phyloP scores from a whole-genome alignment of 1,140 invertebrate genomes.

The Drosophila santomea region DNA sequence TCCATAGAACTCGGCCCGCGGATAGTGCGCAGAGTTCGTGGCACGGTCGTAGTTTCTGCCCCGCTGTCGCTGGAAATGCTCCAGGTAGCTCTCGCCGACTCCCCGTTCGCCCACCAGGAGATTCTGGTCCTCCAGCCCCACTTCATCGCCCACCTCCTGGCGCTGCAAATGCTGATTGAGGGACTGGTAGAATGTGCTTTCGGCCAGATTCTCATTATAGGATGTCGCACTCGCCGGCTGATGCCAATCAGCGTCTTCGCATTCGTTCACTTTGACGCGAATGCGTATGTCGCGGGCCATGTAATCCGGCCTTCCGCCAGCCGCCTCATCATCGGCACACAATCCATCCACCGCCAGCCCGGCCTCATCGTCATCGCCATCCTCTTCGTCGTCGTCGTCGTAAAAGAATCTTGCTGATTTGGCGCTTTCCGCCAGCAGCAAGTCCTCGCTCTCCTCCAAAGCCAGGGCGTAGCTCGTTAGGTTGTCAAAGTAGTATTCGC shows the following conservation, averaged over 20 bases:
- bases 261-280: conserved; percentile 72
- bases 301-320: conserved; percentile 52
- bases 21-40: conserved; percentile 17
- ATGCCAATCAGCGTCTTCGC: conserved; percentile 70
- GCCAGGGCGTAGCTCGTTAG: conserved; percentile 65
- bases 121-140: conserved; percentile 15
- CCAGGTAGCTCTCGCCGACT: conserved; percentile 75
- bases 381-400: conserved; percentile 42
- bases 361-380: conserved; percentile 10
- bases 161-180: conserved; percentile 81
- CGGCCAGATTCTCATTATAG: conserved; percentile 82
- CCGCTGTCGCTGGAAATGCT: conserved; percentile 71
- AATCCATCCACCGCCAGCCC: conserved; percentile 3
- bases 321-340: neutral
- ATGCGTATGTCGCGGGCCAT: conserved; percentile 68
- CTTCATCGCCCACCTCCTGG: conserved; percentile 45
- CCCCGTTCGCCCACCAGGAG: conserved; percentile 4
- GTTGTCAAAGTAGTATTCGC: conserved; percentile 81
- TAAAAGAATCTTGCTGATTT: conserved; percentile 65
- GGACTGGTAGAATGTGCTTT: conserved; percentile 82
- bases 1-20: conserved; percentile 58
- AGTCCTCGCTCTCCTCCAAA: conserved; percentile 69
- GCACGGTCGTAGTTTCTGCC: conserved; percentile 47
- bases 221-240: conserved; percentile 43
- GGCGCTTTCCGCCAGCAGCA: conserved; percentile 69